phyloP scores from a whole-genome alignment of 2,113 vertebrate species.

The Motacilla tschutschensis region DNA sequence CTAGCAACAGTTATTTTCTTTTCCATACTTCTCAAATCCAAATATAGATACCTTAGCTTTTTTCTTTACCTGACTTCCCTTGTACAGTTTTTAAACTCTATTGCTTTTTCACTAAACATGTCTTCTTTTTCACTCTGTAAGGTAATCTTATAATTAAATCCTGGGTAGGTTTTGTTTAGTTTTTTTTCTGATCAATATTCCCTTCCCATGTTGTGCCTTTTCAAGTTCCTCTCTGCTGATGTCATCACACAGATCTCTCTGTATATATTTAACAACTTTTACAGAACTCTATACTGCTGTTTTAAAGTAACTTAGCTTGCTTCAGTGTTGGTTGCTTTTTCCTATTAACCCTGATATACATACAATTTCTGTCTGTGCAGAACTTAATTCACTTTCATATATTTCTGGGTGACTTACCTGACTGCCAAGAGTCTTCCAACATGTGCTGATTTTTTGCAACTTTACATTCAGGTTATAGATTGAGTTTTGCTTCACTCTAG shows the following conservation, averaged over 20 bases:
- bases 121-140: not conserved
- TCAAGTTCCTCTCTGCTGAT: not conserved
- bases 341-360: not conserved
- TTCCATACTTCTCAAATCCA: not conserved
- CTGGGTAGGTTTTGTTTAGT: not conserved
- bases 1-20: not conserved
- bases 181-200: not conserved
- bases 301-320: not conserved
- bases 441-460: conserved; percentile 23
- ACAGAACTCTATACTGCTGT: not conserved
- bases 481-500: not conserved
- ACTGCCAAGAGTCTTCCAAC: conserved; percentile 15
- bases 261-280: not conserved
- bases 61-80: not conserved
- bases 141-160: conserved; percentile 26
- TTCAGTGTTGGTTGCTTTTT: not conserved
- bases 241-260: not conserved
- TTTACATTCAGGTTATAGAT: conserved; percentile 33
- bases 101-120: not conserved
- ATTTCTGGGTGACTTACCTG: not conserved
- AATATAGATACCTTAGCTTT: not conserved
- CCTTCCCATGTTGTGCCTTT: not conserved
- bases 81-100: not conserved
- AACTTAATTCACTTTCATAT: not conserved
- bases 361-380: not conserved